These are phyloP conservation scores for Pissodes strobi DNA, from an alignment of 1,140 invertebrate species.

Conservation along the genomic window DNA sequence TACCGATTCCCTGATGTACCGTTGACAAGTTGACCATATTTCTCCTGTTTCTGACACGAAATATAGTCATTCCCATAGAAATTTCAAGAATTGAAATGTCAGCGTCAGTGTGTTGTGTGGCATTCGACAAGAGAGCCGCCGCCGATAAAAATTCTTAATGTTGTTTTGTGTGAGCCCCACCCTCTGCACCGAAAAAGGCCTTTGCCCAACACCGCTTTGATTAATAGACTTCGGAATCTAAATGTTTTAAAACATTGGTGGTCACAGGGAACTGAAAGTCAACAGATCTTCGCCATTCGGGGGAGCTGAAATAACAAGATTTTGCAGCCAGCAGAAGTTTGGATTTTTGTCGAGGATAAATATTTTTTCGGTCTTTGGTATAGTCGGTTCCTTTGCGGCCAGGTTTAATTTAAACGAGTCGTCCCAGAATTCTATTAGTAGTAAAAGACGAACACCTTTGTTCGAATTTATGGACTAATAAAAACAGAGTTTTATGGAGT, in stretches of 20 bases:
- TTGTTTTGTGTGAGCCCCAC: constrained; percentile 18
- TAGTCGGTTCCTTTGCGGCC: background rate
- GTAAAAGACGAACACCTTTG: too few relatives aligned
- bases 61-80: constrained; percentile 11
- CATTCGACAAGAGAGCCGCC: constrained; percentile 11
- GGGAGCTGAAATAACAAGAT: constrained; percentile 5
- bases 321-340: background rate
- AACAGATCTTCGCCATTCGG: background rate
- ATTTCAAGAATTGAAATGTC: constrained; percentile 21
- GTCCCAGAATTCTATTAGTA: too few relatives aligned
- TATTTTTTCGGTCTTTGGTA: background rate
- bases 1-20: constrained; percentile 3
- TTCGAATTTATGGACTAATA: too few relatives aligned
- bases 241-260: constrained; percentile 24
- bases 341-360: background rate
- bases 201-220: constrained; percentile 2
- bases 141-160: constrained; percentile 1
- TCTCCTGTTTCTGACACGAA: constrained; percentile 7
- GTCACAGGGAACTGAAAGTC: constrained; percentile 1
- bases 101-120: constrained; percentile 6
- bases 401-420: background rate
- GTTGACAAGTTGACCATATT: constrained; percentile 17
- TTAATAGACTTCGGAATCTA: constrained; percentile 16
- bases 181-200: background rate
- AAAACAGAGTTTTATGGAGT: too few relatives aligned